Evolutionary conservation across 2,113 vertebrate genomes (phyloP).

Genomic region (Epinephelus cyanopodus): DNA sequence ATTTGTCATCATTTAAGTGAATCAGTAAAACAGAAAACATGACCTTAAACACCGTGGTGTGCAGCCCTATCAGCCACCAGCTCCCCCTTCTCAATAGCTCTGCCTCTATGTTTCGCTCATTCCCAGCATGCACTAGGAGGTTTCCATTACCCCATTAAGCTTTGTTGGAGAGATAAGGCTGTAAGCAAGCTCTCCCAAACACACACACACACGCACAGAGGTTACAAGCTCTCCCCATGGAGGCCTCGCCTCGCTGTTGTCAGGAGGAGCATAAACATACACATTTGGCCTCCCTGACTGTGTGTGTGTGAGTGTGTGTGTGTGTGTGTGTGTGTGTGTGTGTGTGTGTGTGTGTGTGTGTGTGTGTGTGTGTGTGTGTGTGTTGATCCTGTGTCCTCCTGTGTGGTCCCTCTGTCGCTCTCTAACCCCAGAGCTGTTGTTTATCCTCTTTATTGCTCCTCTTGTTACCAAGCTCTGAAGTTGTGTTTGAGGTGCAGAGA

Average conservation of each 20-base stretch:
- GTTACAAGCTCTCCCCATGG: constrained; percentile 40
- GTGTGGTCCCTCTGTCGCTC: constrained; percentile 61
- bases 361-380: no score
- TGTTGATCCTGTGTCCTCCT: constrained; percentile 35
- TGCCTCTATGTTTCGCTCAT: constrained; percentile 24
- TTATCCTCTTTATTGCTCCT: constrained; percentile 33
- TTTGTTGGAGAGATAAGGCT: constrained; percentile 68
- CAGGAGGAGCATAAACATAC: constrained; percentile 66
- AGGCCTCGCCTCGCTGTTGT: constrained; percentile 60
- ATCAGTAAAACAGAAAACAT: background rate
- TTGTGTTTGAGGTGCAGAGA: background rate
- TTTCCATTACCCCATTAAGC: constrained; percentile 74
- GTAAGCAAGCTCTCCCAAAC: constrained; percentile 35
- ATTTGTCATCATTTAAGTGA: background rate
- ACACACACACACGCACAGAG: constrained; percentile 12
- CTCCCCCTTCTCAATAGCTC: background rate
- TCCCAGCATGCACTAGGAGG: constrained; percentile 63
- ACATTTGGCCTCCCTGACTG: constrained; percentile 19
- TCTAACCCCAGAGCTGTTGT: constrained; percentile 30
- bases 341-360: constrained; percentile 29
- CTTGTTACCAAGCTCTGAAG: background rate
- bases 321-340: constrained; percentile 17
- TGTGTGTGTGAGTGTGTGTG: background rate
- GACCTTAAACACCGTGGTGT: background rate
- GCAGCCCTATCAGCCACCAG: constrained; percentile 24